A percentile compares a stretch with the other conserved stretches of the same genome.
Conservation (phyloP, 1,140 invertebrate species). For the Brachionus koreanus region DNA sequence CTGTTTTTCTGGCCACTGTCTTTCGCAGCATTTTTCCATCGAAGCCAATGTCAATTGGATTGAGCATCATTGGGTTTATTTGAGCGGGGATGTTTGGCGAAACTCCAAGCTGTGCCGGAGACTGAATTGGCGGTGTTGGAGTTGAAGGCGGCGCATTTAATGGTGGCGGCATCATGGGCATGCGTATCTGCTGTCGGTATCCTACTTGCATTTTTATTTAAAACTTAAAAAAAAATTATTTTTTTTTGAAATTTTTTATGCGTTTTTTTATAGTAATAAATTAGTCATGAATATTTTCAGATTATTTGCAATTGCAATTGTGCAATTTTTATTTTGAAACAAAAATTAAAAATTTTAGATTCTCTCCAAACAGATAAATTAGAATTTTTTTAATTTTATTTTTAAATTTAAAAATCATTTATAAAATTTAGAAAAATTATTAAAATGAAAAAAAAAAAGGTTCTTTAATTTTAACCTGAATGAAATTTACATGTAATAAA, state of each 20-base stretch:
- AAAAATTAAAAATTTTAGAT: too few relatives aligned
- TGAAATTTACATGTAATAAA: too few relatives aligned
- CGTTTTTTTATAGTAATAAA: background rate
- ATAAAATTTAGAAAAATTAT: too few relatives aligned
- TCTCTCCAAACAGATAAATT: too few relatives aligned
- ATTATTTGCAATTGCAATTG: background rate
- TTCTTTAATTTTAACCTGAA: too few relatives aligned
- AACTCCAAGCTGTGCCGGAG: background rate
- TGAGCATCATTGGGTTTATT: slow-evolving; percentile 11
- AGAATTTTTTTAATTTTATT: too few relatives aligned
- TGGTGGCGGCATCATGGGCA: background rate
- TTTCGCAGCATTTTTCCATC: slow-evolving; percentile 91
- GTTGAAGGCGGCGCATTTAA: background rate
- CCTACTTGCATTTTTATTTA: slow-evolving; percentile 34
- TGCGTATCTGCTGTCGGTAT: slow-evolving; percentile 10
- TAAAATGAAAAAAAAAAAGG: too few relatives aligned
- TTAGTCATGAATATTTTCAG: background rate
- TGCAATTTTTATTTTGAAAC: background rate
- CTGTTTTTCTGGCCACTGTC: slow-evolving; percentile 92
- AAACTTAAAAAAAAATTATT: background rate
- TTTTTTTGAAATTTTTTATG: slow-evolving; percentile 25
- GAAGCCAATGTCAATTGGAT: slow-evolving; percentile 65
- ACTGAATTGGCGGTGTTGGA: background rate
- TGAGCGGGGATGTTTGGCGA: background rate
- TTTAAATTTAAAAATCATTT: too few relatives aligned